Base-by-base conservation (phyloP, 2,888 invertebrate genomes). In the Xylophagus ater region DNA sequence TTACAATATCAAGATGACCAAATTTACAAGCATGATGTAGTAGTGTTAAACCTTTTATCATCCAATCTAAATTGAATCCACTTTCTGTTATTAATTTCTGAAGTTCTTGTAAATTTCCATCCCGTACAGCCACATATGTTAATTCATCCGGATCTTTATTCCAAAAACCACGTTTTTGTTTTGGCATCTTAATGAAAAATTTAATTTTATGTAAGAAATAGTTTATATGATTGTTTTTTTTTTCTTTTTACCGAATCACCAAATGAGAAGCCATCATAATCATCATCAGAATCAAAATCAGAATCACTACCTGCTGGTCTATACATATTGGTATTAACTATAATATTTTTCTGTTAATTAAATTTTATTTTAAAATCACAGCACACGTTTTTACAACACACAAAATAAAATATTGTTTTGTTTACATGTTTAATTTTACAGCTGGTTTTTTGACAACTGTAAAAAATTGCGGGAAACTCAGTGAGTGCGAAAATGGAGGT, bases 251-350 rank as follows among this genome's bases (percentile, higher is more conserved):
- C 59, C 29, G 46, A 47, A 37, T 56, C 57, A 9, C 58, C 53
- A 47, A 62, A 62, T 33, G 42, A 51, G 36, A 60, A 62, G 1
- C 62, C 62, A 26, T 62, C 62, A 35, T 62, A 62, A 9, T 35
- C 34, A 19, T 23, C 23, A 24, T 41, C 41, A 9, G 30, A 28
- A 44, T 51, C 49, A 20, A 50, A 48, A 32, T 62, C 58, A 1
- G 62, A 61, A 42, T 61, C 60, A 1, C 54, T 51, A 18, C 53
- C 51, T 12, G 50, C 50, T 18, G 60, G 62, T 18, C 60, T 45
- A 33, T 56, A 60, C 42, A 14, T 47, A 5, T 13, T 18, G n/a
- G 32, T 35, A 8, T 35, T 36, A 43, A 23, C 3, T 23, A 8
- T 23, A 3, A 10, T 23, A 23, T 23, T 23, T n/a, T 8, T 23